These are phyloP conservation scores for Eubasilissa splendida DNA, from an alignment of 2,888 invertebrate genomes.

Conservation along the genomic window DNA sequence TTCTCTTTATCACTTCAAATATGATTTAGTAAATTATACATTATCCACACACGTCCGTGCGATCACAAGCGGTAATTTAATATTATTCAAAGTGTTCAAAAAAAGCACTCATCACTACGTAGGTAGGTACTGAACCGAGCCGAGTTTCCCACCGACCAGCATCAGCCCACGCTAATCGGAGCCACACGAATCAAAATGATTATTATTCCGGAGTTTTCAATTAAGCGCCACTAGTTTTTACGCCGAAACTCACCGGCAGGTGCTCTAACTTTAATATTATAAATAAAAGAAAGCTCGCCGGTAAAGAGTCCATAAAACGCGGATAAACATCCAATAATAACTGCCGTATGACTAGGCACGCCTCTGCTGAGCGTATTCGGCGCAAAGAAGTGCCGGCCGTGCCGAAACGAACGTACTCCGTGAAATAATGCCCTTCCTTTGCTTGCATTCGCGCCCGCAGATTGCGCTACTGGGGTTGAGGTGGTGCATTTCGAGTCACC, in stretches of 20 bases:
- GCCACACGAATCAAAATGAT: constrained; percentile 11
- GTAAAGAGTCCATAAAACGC: constrained; percentile 54
- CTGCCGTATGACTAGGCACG: constrained; percentile 46
- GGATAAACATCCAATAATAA: constrained; percentile 49
- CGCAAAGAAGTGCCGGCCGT: constrained; percentile 53
- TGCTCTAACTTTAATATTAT: constrained; percentile 4
- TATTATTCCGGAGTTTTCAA: constrained; percentile 9
- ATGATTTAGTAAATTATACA: no score
- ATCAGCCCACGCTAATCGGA: neutral
- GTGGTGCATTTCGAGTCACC: constrained; percentile 17
- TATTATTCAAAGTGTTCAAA: no score
- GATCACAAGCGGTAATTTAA: no score
- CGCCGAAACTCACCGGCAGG: constrained; percentile 19
- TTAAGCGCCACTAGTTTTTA: constrained; percentile 32
- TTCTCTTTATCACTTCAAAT: no score
- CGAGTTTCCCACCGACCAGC: neutral
- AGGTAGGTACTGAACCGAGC: neutral
- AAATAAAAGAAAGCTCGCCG: constrained; percentile 19
- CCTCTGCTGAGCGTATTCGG: constrained; percentile 38
- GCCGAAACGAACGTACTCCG: constrained; percentile 51
- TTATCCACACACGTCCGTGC: no score
- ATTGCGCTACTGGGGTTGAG: constrained; percentile 19
- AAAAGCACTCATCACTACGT: no score
- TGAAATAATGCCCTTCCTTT: constrained; percentile 38
- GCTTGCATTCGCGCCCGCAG: constrained; percentile 28